Conservation (phyloP, 2,888 invertebrate genomes). For the Acleris laterana region DNA sequence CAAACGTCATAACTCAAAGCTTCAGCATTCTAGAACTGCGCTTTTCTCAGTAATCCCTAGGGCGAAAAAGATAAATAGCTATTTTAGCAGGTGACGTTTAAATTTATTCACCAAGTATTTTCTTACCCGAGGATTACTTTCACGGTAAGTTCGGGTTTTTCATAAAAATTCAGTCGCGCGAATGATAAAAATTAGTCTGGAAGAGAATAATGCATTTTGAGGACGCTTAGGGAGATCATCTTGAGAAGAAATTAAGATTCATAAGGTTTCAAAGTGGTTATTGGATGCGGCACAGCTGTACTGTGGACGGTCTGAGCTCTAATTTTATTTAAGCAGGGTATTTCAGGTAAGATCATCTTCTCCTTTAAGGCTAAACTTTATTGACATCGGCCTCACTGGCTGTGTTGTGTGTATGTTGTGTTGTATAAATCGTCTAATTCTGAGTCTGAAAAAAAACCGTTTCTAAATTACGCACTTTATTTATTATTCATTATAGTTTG, state of each 20-base stretch:
- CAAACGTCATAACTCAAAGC: too few species aligned
- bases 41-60: slow-evolving; percentile 35
- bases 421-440: too few species aligned
- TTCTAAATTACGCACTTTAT: too few species aligned
- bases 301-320: too few species aligned
- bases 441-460: too few species aligned
- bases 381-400: too few species aligned
- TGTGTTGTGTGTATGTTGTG: too few species aligned
- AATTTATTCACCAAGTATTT: slow-evolving; percentile 57
- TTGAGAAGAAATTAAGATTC: slow-evolving; percentile 14
- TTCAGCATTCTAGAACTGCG: slow-evolving; percentile 6
- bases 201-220: slow-evolving; percentile 41
- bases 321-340: too few species aligned
- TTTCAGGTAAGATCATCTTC: too few species aligned
- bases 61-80: slow-evolving; percentile 49
- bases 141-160: slow-evolving; percentile 48
- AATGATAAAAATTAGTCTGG: slow-evolving; percentile 60
- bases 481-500: too few species aligned
- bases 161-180: slow-evolving; percentile 57
- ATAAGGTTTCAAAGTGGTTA: slow-evolving; percentile 1
- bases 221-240: slow-evolving; percentile 21
- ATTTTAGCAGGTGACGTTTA: slow-evolving; percentile 47
- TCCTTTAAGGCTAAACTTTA: too few species aligned
- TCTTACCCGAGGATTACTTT: slow-evolving; percentile 56
- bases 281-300: neutral